These are phyloP conservation scores for Cataglyphis rosenhaueri DNA, from an alignment of 2,888 invertebrate genomes.

Conservation along the genomic window DNA sequence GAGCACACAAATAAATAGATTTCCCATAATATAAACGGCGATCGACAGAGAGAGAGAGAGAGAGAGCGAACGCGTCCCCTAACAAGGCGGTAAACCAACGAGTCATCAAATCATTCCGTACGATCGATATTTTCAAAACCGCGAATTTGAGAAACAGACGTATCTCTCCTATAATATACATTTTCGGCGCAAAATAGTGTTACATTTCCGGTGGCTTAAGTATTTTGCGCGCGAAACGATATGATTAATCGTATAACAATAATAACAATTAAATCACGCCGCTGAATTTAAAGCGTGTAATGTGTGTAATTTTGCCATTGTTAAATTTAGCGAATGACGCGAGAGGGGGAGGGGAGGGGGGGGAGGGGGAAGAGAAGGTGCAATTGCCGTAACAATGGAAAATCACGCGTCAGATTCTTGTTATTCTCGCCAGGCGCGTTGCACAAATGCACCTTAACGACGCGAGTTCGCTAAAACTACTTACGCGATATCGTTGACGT, in stretches of 20 bases:
- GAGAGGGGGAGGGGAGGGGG: too few relatives aligned
- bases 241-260: slow-evolving; percentile 22
- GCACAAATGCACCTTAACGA: slow-evolving; percentile 38
- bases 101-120: slow-evolving; percentile 50
- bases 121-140: slow-evolving; percentile 49
- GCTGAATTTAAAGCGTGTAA: slow-evolving; percentile 2
- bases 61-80: slow-evolving; percentile 31
- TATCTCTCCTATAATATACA: neutral
- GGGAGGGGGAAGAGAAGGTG: too few relatives aligned
- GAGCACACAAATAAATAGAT: slow-evolving; percentile 17
- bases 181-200: neutral
- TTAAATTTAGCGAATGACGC: slow-evolving; percentile 12
- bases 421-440: slow-evolving; percentile 3
- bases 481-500: slow-evolving; percentile 29
- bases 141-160: slow-evolving; percentile 16
- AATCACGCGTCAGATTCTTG: slow-evolving; percentile 43
- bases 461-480: slow-evolving; percentile 31
- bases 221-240: slow-evolving; percentile 5
- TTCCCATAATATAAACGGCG: slow-evolving; percentile 14
- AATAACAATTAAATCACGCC: neutral
- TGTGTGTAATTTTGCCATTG: slow-evolving; percentile 11
- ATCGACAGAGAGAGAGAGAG: neutral
- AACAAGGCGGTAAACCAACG: slow-evolving; percentile 52
- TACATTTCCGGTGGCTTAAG: neutral
- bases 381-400: slow-evolving; percentile 20